Evolutionary conservation across 2,888 invertebrate genomes (phyloP).

Genomic region (Aporophyla lueneburgensis): DNA sequence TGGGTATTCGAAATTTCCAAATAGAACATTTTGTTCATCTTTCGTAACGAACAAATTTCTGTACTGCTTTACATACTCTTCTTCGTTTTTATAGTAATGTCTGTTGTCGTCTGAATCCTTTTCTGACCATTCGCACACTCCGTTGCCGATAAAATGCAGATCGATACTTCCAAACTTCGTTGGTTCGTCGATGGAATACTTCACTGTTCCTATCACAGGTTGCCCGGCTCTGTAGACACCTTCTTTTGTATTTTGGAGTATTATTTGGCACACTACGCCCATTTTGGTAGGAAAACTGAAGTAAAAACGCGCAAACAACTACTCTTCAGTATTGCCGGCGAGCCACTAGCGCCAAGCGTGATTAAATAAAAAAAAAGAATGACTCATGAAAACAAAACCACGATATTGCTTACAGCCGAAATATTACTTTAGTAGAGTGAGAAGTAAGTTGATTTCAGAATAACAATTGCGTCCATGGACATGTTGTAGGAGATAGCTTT

Average conservation of each 20-base stretch:
- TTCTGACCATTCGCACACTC: conserved; percentile 61
- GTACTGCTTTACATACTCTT: conserved; percentile 57
- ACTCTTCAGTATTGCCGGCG: neutral
- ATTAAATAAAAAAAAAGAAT: neutral
- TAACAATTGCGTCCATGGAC: neutral
- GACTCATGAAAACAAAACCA: conserved; percentile 3
- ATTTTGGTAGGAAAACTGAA: conserved; percentile 17
- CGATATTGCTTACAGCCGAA: neutral
- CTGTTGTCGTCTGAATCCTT: neutral
- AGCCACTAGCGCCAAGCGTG: conserved; percentile 12
- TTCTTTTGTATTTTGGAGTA: conserved; percentile 57
- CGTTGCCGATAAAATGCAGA: conserved; percentile 65
- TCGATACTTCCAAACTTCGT: conserved; percentile 60
- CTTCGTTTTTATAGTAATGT: conserved; percentile 34
- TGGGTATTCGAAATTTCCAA: conserved; percentile 19
- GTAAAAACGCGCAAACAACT: neutral
- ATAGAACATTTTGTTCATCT: conserved; percentile 9
- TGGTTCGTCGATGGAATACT: conserved; percentile 63
- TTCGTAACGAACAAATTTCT: conserved; percentile 41
- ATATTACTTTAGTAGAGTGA: neutral
- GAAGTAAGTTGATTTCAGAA: conserved; percentile 14
- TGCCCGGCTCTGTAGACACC: conserved; percentile 64
- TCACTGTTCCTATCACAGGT: conserved; percentile 64
- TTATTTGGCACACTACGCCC: conserved; percentile 63
- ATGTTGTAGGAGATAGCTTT: neutral